Conservation (phyloP, 2,113 vertebrate species). For the Tetrax tetrax region DNA sequence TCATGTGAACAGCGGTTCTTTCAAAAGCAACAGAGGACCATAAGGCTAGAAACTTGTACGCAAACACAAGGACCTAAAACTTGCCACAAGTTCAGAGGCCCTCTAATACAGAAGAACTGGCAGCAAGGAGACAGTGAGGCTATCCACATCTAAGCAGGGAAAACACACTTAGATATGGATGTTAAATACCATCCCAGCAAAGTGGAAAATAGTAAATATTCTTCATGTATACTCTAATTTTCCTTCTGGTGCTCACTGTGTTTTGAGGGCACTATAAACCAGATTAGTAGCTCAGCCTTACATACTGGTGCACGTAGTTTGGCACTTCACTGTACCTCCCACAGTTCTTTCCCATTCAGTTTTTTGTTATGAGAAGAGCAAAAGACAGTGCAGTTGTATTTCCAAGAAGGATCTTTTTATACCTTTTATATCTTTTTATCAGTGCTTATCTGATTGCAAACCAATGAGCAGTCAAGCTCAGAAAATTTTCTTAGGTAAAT, state of each 20-base stretch:
- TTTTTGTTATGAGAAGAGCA: neutral
- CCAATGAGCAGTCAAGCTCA: neutral
- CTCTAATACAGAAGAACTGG: neutral
- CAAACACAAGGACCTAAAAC: neutral
- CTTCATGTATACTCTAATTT: neutral
- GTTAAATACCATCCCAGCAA: neutral
- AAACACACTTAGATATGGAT: accelerated
- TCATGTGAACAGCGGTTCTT: accelerated
- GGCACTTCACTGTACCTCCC: neutral
- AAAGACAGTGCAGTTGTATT: neutral
- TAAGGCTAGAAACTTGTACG: neutral
- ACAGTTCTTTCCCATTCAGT: neutral
- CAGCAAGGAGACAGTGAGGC: neutral
- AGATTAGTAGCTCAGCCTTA: neutral
- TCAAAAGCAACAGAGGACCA: neutral
- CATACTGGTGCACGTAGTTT: neutral
- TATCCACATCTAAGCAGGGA: neutral
- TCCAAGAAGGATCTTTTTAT: neutral
- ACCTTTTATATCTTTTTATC: too few species aligned
- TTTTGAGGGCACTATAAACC: neutral
- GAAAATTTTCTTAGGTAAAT: neutral
- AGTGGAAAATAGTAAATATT: neutral
- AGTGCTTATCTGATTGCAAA: neutral
- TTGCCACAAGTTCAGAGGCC: neutral
- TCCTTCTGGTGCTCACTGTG: neutral